phyloP scores from a whole-genome alignment of 2,113 vertebrate genomes.

The Phodopus roborovskii region DNA sequence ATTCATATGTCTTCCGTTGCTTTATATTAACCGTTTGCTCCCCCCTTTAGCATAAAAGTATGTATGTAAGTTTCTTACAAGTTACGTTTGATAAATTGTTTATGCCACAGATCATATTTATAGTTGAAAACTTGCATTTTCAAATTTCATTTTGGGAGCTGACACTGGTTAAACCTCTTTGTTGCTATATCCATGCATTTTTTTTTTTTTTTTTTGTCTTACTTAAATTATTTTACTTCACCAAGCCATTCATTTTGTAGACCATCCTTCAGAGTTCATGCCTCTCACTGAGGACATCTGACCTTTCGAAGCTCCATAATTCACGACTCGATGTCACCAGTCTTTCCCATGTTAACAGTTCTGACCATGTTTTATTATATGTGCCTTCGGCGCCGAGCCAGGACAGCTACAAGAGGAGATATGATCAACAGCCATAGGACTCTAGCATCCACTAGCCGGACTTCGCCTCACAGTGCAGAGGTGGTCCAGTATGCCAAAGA shows the following conservation, averaged over 20 bases:
- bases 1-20: constrained; percentile 47
- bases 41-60: constrained; percentile 33
- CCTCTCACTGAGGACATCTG: constrained; percentile 81
- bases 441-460: constrained; percentile 92
- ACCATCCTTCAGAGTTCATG: constrained; percentile 83
- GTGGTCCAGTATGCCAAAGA: constrained; percentile 98
- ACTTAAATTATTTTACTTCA: constrained; percentile 82
- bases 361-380: constrained; percentile 99
- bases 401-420: constrained; percentile 95
- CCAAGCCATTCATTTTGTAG: constrained; percentile 80
- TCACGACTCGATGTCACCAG: constrained; percentile 86
- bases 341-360: constrained; percentile 98
- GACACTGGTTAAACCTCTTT: constrained; percentile 40
- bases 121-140: constrained; percentile 37
- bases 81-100: constrained; percentile 11
- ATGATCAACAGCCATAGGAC: constrained; percentile 95
- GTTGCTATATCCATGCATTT: constrained; percentile 56
- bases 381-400: constrained; percentile 98
- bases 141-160: constrained; percentile 42
- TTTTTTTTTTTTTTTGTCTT: background rate
- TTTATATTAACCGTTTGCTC: constrained; percentile 11
- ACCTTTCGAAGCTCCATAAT: constrained; percentile 80
- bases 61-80: constrained; percentile 57
- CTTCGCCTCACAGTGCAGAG: constrained; percentile 93
- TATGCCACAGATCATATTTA: constrained; percentile 45